Percentiles rank a stretch among this genome's conserved stretches.
phyloP scores from a whole-genome alignment of 2,113 vertebrate genomes.

The Aldabrachelys gigantea region DNA sequence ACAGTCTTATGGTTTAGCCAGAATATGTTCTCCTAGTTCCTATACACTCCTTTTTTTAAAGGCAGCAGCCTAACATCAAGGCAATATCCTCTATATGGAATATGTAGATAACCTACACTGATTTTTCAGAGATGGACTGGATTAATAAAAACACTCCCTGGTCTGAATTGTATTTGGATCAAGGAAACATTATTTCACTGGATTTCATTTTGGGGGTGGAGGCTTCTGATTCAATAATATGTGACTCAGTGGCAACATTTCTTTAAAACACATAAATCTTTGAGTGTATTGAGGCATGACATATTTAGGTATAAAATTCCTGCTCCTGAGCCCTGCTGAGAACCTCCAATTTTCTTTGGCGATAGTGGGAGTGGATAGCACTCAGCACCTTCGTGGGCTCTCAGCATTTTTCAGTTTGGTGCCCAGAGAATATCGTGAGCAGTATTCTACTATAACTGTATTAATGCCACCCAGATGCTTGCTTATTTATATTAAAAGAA shows the following conservation, averaged over 20 bases:
- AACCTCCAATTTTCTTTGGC: not conserved
- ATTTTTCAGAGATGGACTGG: not conserved
- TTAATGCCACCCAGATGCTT: not conserved
- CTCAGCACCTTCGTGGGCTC: not conserved
- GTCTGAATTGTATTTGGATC: not conserved
- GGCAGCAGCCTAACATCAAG: not conserved
- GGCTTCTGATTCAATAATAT: not conserved
- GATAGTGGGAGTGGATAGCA: not conserved
- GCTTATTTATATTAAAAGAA: not conserved
- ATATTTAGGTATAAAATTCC: not conserved
- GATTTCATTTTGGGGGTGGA: not conserved
- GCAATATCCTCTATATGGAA: fast-evolving
- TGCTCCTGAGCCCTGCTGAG: fast-evolving
- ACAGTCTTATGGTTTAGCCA: not conserved
- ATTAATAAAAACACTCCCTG: not conserved
- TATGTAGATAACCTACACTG: not conserved
- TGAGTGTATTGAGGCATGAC: not conserved
- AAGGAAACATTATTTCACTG: not conserved
- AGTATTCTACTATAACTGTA: not conserved
- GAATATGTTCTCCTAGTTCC: not conserved
- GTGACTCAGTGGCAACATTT: not conserved
- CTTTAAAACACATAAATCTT: not conserved
- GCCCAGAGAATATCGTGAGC: not conserved
- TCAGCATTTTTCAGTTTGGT: not conserved
- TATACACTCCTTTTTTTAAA: not conserved